Base-by-base conservation (phyloP, 2,113 vertebrate genomes). In the Atlantisia rogersi region DNA sequence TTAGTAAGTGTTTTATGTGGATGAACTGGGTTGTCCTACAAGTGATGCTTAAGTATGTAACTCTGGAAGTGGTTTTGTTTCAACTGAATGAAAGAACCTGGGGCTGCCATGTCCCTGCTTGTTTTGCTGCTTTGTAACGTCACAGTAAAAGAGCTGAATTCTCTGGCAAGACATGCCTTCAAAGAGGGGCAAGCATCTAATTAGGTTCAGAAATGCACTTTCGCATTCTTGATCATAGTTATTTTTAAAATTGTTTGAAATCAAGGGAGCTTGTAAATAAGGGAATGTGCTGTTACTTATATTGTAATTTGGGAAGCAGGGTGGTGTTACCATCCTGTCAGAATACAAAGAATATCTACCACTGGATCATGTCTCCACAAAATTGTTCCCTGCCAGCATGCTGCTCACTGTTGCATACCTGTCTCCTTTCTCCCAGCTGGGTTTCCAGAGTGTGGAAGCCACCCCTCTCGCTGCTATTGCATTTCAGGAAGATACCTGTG, bases 11-110 rank as follows among this genome's bases (percentile, higher is more conserved):
- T 67, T 58, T 93, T 86, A 71, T 84, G 53, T 73, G 75, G 64
- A 88, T 71, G 55, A 95, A 92, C 84, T 94, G 64, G 46, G 48
- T 82, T 95, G 94, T 95, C 67, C 88, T 96, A 80, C 15, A 93
- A 86, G 60, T 50, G 52, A 52, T 86, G 40, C 50, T 82, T 91
- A 83, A 79, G n/a, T 93, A 31, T n/a, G 24, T 44, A 83, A 53
- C 68, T 81, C 84, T 70, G 73, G 74, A 77, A 56, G 48, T 16
- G 28, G 32, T 65, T 82, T 90, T 93, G 9, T 81, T 96, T 94
- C 62, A 75, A 26, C 31, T 28, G 32, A 71, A 62, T 91, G 62
- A 40, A 79, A 64, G 79, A 10, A 86, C 39, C 15, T 0, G 1
- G 32, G 18, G 29, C 71, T 94, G 52, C 32, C 26, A 6, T 5